Percentiles rank a stretch among this genome's conserved stretches.
phyloP scores from a whole-genome alignment of 2,113 vertebrate species.

The Poecile atricapillus region DNA sequence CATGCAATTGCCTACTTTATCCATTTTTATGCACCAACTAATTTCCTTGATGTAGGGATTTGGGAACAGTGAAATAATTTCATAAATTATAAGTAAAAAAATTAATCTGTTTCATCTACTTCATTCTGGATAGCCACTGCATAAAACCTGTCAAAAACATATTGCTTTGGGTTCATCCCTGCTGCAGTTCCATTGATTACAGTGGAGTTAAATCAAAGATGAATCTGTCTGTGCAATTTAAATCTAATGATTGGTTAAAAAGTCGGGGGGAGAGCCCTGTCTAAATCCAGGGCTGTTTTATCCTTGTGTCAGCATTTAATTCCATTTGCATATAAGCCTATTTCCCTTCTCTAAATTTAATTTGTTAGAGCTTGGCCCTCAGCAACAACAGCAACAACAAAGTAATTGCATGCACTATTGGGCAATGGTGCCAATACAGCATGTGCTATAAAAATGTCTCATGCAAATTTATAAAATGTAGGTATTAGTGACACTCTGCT shows the following conservation, averaged over 20 bases:
- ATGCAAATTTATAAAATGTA: conserved; percentile 60
- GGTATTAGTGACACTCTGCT: conserved; percentile 56
- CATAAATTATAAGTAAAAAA: conserved; percentile 21
- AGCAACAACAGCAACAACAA: conserved; percentile 58
- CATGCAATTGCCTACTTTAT: conserved; percentile 22
- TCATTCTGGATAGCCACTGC: conserved; percentile 43
- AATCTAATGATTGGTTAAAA: conserved; percentile 68
- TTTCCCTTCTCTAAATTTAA: conserved; percentile 73
- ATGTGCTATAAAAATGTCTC: conserved; percentile 57
- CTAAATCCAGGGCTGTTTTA: conserved; percentile 71
- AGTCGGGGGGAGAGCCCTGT: conserved; percentile 10
- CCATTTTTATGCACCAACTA: conserved; percentile 28
- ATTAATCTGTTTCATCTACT: conserved; percentile 38
- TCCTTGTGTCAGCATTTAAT: conserved; percentile 74
- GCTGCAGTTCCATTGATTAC: conserved; percentile 46
- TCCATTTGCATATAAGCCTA: conserved; percentile 76
- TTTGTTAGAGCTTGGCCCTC: conserved; percentile 68
- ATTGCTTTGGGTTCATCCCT: conserved; percentile 15
- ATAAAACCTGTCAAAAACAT: conserved; percentile 56
- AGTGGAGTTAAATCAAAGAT: conserved; percentile 54
- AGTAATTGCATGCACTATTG: conserved; percentile 63
- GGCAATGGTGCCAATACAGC: conserved; percentile 61
- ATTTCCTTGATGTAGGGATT: conserved; percentile 67
- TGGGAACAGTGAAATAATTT: conserved; percentile 60
- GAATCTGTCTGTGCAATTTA: conserved; percentile 63